Evolutionary conservation across 2,113 vertebrate species (phyloP).

Genomic region (Blennius ocellaris): DNA sequence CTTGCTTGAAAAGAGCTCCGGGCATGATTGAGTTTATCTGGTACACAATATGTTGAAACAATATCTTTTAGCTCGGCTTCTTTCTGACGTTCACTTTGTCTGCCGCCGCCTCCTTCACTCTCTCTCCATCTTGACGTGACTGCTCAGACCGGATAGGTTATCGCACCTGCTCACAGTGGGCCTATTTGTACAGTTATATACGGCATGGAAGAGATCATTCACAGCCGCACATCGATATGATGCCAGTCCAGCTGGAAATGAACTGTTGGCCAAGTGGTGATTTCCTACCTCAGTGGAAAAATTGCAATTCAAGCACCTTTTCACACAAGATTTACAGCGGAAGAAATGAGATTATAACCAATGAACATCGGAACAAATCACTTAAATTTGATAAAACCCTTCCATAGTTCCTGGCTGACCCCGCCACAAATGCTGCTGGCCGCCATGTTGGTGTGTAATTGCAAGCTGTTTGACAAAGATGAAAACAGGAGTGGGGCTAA

Average conservation of each 20-base stretch:
- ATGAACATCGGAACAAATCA: conserved; percentile 11
- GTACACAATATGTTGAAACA: conserved; percentile 28
- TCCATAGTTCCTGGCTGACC: conserved; percentile 39
- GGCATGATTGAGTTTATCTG: conserved; percentile 45
- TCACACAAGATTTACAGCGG: conserved; percentile 37
- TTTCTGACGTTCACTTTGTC: conserved; percentile 34
- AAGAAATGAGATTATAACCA: conserved; percentile 20
- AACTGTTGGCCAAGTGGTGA: conserved; percentile 46
- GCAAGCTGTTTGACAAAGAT: conserved; percentile 49
- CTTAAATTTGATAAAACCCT: conserved; percentile 55
- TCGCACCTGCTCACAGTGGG: conserved; percentile 35
- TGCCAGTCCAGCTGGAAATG: conserved; percentile 43
- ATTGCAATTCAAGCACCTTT: conserved; percentile 60
- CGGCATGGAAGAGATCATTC: conserved; percentile 26
- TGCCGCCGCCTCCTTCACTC: neutral
- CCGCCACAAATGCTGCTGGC: conserved; percentile 30
- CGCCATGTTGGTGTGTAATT: conserved; percentile 32
- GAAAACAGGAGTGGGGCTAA: conserved; percentile 16
- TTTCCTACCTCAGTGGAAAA: conserved; percentile 47
- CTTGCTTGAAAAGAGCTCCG: conserved; percentile 31
- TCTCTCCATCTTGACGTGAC: conserved; percentile 7
- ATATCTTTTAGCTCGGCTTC: conserved; percentile 22
- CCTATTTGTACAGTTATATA: conserved; percentile 24
- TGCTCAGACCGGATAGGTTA: conserved; percentile 27
- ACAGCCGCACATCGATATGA: conserved; percentile 20